Evolutionary conservation across 1,140 invertebrate species (phyloP), one percentile per base, ranked within the genome.

Genomic region (Aleiodes sp.): DNA sequence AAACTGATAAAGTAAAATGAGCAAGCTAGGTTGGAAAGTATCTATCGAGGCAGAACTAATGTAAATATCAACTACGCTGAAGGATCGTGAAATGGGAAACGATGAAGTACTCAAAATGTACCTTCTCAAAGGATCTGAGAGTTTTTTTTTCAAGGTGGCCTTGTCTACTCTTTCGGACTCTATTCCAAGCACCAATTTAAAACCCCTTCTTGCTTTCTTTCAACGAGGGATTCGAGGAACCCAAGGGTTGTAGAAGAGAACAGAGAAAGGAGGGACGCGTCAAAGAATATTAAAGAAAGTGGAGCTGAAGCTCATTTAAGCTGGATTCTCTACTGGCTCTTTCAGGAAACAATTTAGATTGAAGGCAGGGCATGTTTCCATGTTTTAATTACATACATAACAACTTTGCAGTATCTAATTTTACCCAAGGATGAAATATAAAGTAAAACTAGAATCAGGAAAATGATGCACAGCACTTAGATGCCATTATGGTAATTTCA

Each of bases 401-500:
- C n/a, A n/a, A n/a, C n/a, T n/a, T 62, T 7, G 33, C 33, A 35
- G 12, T 35, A 6, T 12, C 12, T 6, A 35, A 12, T 35, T 35
- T 35, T 6, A 12, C 6, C 33, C 33, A 35, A 6, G 33, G 33
- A 7, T 35, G 41, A 35, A 35, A 35, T 35, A 10, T 35, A 35
- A 52, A 52, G 46, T 16, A 52, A 52, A 12, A 24, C 4, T 52
- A 12, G 19, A 52, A 16, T 52, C 46, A 21, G 19, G 41, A 52
- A 52, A n/a, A n/a, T n/a, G 9, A 33, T 59, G 24, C 3, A n/a
- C 26, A 43, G 37, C 59, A 41, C 67, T 57, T n/a, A 33, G 56
- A 69, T 39, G 60, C 21, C 31, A 64, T 70, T 70, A 70, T 70
- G 68, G 68, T 70, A 70, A 70, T 70, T 64, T 70, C 46, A 21